Evolutionary conservation across 2,888 invertebrate species (phyloP), one percentile per base, ranked within the genome.

Genomic region (Coecobrya sp.): DNA sequence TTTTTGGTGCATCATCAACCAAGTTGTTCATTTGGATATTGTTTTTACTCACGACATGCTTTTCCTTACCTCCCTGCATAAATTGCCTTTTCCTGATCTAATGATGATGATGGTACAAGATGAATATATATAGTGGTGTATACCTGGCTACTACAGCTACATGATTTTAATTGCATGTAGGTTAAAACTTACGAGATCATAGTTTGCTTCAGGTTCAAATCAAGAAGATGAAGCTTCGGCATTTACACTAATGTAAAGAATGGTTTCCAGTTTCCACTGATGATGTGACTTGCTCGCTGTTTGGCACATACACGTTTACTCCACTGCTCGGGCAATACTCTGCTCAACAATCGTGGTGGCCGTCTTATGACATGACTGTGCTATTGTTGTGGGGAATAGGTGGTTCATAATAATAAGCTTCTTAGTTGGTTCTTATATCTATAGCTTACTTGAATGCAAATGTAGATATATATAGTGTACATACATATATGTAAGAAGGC

Each of bases 141-240:
- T 30, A 42, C 11, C 42, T 42, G 36, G 3, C 36, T 36, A n/a
- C n/a, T n/a, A n/a, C 36, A 1, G 36, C 70, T 70, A 70, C 42
- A 82, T 62, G 19, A 42, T n/a, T 84, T 65, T 84, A 65, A 84
- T 84, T 84, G 84, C 84, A 84, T 84, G 84, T 84, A 62, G 84
- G 62, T 84, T 84, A 84, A 82, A 82, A 59, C n/a, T 19, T 65
- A 84, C n/a, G 65, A 84, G 45, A 62, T 42, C n/a, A 45, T 65
- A 19, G 59, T 42, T 84, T 82, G 82, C 27, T 82, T 19, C n/a
- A 55, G 62, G n/a, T 30, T 62, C 19, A 84, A 42, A 42, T 84
- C 45, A 70, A 42, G 68, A 16, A 27, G 30, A 68, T 13, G 76
- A 52, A 79, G 25, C 13, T 16, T 79, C 79, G 36, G 25, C 25